Evolutionary conservation across 1,140 invertebrate genomes (phyloP), one percentile per base, ranked within the genome.

Genomic region (Drosophila pandora): DNA sequence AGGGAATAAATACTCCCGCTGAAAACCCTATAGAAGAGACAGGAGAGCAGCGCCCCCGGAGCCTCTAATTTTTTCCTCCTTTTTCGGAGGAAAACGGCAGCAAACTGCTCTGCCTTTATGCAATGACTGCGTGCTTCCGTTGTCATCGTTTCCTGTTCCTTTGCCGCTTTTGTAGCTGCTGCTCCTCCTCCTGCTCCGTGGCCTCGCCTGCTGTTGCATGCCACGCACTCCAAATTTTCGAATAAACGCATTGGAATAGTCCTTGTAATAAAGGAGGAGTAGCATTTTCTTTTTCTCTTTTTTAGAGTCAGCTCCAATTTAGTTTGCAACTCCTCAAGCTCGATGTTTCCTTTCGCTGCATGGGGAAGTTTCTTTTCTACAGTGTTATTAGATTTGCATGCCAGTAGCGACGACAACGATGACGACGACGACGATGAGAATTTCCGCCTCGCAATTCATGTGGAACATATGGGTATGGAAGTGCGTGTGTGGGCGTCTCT

Each of bases 371-470:
- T 75, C 62, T 58, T 75, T 63, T 55, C 37, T 60, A 75, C 64
- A 69, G 78, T 82, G 56, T 72, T 87, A 87, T 87, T 87, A 79
- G 79, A 88, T 88, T 88, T 79, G 69, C 74, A 59, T 79, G 65
- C 50, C 61, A 53, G 52, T 43, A 57, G 55, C 71, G 55, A 68
- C 56, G 71, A 75, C 75, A n/a, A 25, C 49, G 45, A 34, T 61
- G 59, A 68, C 50, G 71, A 70, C 75, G 22, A 37, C 30, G 59
- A 56, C 37, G 54, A 57, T 69, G 67, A 57, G 52, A 49, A 69
- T 70, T 70, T 70, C 67, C 67, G 67, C 52, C 63, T 57, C 39
- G 43, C 50, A 57, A 70, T 70, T 70, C 67, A 70, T 70, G 67
- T 34, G 67, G 43, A 70, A 70, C 67, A 70, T 70, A 70, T 65